Evolutionary conservation across 2,113 vertebrate species (phyloP), one percentile per base, ranked within the genome.

Genomic region (Phalacrocorax brasilianus): DNA sequence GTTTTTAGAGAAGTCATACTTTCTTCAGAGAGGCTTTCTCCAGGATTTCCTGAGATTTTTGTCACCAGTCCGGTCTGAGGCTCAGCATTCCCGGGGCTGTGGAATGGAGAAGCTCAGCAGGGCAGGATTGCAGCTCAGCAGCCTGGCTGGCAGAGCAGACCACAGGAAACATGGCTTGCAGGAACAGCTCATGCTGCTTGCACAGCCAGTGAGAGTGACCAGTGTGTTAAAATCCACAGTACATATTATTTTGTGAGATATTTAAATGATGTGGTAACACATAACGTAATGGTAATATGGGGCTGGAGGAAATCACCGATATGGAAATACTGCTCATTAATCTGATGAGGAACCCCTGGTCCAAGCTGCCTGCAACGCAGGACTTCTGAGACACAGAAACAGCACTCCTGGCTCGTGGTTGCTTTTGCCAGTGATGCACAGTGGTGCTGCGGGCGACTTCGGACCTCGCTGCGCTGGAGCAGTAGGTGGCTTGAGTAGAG

Each of bases 381-480:
- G 27, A 14, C 53, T 58, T 56, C 4, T 7, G 61, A 63, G 63
- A 26, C 1, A 0, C 12, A 27, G 11, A 19, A 71, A 47, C 26
- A 26, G 45, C 17, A 5, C 45, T 71, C 30, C 32, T 27, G 5
- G 2, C 23, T 27, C 40, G 38, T 22, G n/a, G 40, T 17, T 55
- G n/a, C 45, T 71, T 65, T 85, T 38, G 27, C 42, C 35, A 13
- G 67, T 3, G n/a, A 55, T 19, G 73, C 40, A 13, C 22, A 33
- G 67, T 2, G 3, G 44, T 55, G 32, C 70, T 35, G 75, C 0
- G 3, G 32, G 50, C 1, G 3, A 49, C 26, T 55, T 38, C 1
- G 0, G 14, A 61, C 27, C 45, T 67, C 5, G 8, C 58, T 49
- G 30, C 1, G 6, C 76, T 72, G 45, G 9, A 59, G 18, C 53